Conservation (phyloP, 2,888 invertebrate genomes). For the Parapristionchus giblindavisi region DNA sequence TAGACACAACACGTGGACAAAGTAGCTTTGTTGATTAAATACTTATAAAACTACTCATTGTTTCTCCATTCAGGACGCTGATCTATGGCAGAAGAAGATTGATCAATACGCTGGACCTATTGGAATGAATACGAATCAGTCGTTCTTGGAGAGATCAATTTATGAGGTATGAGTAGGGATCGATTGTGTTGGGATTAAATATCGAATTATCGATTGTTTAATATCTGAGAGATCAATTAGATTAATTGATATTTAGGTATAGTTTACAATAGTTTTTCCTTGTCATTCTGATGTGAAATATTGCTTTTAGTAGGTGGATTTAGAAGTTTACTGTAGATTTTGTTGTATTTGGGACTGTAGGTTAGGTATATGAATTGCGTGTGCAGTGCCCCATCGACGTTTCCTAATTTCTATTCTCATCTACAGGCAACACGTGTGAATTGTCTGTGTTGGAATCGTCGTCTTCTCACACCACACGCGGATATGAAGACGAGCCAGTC, state of each 20-base stretch:
- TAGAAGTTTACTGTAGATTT: no score
- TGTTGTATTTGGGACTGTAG: no score
- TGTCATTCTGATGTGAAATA: not conserved
- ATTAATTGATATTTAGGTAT: no score
- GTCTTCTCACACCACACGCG: slow-evolving; percentile 9
- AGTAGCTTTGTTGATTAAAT: no score
- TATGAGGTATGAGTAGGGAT: slow-evolving; percentile 15
- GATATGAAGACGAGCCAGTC: not conserved
- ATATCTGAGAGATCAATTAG: no score
- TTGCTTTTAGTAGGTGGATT: no score
- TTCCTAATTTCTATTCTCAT: not conserved
- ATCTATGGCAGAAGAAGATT: not conserved
- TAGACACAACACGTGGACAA: no score
- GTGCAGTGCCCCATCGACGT: not conserved
- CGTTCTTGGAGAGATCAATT: slow-evolving; percentile 11
- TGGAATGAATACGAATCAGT: slow-evolving; percentile 4
- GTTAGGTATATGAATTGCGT: no score
- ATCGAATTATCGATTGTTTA: not conserved
- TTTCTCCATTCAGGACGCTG: no score
- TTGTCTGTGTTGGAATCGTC: slow-evolving; percentile 9
- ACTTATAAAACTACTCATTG: no score
- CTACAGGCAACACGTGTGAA: slow-evolving; percentile 26
- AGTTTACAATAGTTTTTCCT: not conserved
- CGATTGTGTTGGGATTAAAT: not conserved
- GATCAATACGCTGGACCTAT: not conserved